These are phyloP conservation scores for Oenanthe melanoleuca DNA, from an alignment of 2,113 vertebrate species.

Conservation along the genomic window DNA sequence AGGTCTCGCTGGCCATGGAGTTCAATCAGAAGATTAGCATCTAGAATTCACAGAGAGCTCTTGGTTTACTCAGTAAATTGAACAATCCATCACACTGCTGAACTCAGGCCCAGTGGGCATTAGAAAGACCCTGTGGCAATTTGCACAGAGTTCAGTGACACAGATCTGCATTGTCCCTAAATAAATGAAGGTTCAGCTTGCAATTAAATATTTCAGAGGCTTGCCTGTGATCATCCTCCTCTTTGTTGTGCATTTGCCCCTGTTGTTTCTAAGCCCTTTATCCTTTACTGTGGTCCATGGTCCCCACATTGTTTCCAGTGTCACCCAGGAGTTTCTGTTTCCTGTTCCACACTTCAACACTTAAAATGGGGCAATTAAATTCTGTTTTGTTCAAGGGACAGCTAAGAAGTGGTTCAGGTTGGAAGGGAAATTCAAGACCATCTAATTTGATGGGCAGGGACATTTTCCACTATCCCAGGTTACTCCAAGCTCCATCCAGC, in stretches of 20 bases:
- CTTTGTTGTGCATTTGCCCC: not conserved
- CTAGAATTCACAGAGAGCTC: not conserved
- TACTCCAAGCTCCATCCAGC: fast-evolving
- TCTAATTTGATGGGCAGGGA: not conserved
- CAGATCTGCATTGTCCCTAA: not conserved
- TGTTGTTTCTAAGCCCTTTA: not conserved
- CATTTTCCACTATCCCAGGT: fast-evolving
- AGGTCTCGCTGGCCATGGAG: not conserved
- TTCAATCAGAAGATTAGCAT: slow-evolving; percentile 28
- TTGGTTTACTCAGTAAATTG: slow-evolving; percentile 18
- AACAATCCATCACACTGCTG: not conserved
- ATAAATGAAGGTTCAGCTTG: not conserved
- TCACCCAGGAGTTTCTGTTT: not conserved
- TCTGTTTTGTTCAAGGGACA: not conserved
- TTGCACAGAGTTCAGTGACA: not conserved
- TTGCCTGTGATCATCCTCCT: not conserved
- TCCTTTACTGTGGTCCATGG: not conserved
- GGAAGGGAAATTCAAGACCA: not conserved
- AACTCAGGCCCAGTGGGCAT: not conserved
- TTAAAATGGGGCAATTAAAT: not conserved
- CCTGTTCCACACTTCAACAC: not conserved
- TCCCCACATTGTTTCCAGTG: fast-evolving
- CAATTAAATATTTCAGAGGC: not conserved
- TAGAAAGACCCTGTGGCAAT: not conserved
- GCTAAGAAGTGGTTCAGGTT: not conserved